Evolutionary conservation across 2,888 invertebrate species (phyloP), one percentile per base, ranked within the genome.

Genomic region (Elysia crispata): DNA sequence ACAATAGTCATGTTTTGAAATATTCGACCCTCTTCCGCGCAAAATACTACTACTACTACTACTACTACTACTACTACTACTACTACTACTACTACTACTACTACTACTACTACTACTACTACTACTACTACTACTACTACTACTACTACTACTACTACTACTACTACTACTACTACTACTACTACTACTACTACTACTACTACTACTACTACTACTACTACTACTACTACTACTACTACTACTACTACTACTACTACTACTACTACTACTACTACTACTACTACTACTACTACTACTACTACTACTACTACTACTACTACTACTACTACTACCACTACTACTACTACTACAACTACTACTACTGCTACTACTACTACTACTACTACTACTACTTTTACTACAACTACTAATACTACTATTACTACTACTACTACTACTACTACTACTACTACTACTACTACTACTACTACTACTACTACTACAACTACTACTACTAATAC

Each of bases 121-220:
- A n/a, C 23, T 64, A 64, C 15, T 64, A 64, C 23, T 64, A 64
- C 23, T 64, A 54, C 54, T 64, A 64, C 23, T 64, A 64, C 23
- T 64, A 64, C 23, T 64, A 64, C 23, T 64, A 64, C 23, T 64
- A 64, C 23, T 64, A 64, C 23, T 64, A 64, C 23, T 64, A 64
- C 23, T 64, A 64, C 23, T 64, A 64, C 23, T 64, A 64, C 23
- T 64, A 18, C 23, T 64, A 64, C 23, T 15, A 54, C 64, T 64
- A 64, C 64, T 64, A 64, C 64, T 64, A 64, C 54, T 64, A 64
- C 23, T 64, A 64, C 64, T 64, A 64, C 64, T 64, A 64, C 64
- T 64, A 64, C 64, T 64, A 64, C 64, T 64, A 64, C 64, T 64
- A 64, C 64, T 64, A 64, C 64, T 64, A 64, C 64, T 64, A 64